These are phyloP conservation scores for Galerucella nymphaeae DNA, from an alignment of 2,888 invertebrate genomes.

Conservation along the genomic window DNA sequence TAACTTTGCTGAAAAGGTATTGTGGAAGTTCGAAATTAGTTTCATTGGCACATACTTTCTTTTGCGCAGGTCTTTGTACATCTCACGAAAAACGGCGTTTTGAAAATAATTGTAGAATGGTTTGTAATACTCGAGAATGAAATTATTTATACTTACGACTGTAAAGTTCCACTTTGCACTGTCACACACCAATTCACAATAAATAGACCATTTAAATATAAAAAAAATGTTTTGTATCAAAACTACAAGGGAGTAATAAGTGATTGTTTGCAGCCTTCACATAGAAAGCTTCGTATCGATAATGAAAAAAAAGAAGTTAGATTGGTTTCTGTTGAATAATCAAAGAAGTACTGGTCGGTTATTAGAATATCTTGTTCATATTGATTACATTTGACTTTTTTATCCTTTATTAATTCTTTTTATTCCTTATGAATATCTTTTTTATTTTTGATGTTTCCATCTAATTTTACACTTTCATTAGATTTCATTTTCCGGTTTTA, in stretches of 20 bases:
- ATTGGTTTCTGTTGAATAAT: constrained; percentile 24
- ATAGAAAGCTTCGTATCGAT: constrained; percentile 46
- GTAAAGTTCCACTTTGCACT: constrained; percentile 29
- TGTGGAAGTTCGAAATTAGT: too few relatives aligned
- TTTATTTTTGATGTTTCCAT: too few relatives aligned
- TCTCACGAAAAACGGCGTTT: too few relatives aligned
- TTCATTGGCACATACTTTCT: too few relatives aligned
- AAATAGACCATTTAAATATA: constrained; percentile 40
- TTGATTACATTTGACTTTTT: too few relatives aligned
- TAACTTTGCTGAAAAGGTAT: too few relatives aligned
- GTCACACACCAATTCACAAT: constrained; percentile 30
- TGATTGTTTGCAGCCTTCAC: constrained; percentile 45
- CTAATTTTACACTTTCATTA: too few relatives aligned
- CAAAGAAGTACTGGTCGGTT: constrained; percentile 17
- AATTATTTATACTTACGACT: constrained; percentile 5
- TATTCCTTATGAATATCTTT: too few relatives aligned
- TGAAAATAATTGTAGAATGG: too few relatives aligned
- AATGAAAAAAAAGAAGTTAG: constrained; percentile 25
- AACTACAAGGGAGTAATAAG: constrained; percentile 43
- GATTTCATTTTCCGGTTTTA: too few relatives aligned
- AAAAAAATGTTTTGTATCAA: constrained; percentile 58
- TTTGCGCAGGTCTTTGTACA: too few relatives aligned
- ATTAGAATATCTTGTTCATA: not conserved
- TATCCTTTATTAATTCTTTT: too few relatives aligned
- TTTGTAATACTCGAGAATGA: not conserved